Evolutionary conservation across 2,113 vertebrate species (phyloP).

Genomic region (Gasterosteus nipponicus): DNA sequence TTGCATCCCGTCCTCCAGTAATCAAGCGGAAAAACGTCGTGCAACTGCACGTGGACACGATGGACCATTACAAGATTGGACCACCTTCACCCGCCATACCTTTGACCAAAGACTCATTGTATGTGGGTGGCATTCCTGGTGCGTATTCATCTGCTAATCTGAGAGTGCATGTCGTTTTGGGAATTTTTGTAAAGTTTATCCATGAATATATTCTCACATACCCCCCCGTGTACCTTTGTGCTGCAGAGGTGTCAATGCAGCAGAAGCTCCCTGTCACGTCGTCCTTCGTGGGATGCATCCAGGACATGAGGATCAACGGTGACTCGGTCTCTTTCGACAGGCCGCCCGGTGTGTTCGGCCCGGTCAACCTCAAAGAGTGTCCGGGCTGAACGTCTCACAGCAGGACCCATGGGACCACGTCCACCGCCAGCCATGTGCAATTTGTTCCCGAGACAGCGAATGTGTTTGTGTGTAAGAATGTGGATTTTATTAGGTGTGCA

Average conservation of each 20-base stretch:
- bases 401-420: constrained; percentile 65
- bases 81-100: constrained; percentile 55
- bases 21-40: constrained; percentile 83
- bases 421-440: constrained; percentile 70
- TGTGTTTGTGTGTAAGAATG: constrained; percentile 63
- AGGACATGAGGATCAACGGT: constrained; percentile 84
- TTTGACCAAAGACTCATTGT: constrained; percentile 78
- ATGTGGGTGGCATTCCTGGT: constrained; percentile 92
- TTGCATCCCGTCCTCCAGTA: constrained; percentile 76
- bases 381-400: constrained; percentile 75
- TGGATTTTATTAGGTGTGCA: constrained; percentile 22
- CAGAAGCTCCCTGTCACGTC: constrained; percentile 78
- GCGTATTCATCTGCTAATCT: constrained; percentile 35
- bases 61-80: constrained; percentile 81
- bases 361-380: constrained; percentile 88
- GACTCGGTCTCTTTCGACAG: constrained; percentile 77
- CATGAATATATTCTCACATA: background rate
- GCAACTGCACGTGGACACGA: constrained; percentile 85
- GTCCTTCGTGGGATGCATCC: constrained; percentile 88
- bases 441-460: constrained; percentile 71
- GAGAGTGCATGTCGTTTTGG: background rate
- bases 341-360: constrained; percentile 80
- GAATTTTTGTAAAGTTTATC: background rate
- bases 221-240: background rate
- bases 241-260: constrained; percentile 40